phyloP scores from a whole-genome alignment of 2,797 vertebrate genomes.

The Xiphophorus birchmanni region DNA sequence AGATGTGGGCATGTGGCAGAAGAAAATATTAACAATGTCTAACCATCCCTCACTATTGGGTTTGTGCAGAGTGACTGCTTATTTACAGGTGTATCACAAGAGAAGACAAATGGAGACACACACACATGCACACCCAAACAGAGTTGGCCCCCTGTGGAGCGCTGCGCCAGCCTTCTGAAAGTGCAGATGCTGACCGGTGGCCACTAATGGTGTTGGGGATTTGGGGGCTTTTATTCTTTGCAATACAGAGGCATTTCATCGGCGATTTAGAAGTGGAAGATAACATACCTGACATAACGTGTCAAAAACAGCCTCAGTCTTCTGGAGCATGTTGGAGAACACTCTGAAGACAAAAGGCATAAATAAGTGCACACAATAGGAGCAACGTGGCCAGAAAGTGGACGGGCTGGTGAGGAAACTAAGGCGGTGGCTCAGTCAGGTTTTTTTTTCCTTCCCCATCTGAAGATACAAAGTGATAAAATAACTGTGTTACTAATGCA shows the following conservation, averaged over 20 bases:
- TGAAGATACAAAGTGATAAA: conserved; percentile 62
- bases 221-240: conserved; percentile 26
- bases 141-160: conserved; percentile 45
- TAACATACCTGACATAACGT: conserved; percentile 34
- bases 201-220: conserved; percentile 56
- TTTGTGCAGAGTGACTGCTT: conserved; percentile 50
- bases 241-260: conserved; percentile 51
- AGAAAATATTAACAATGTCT: conserved; percentile 71
- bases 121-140: conserved; percentile 27
- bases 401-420: conserved; percentile 11
- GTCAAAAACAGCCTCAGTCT: conserved; percentile 41
- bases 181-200: conserved; percentile 65
- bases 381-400: conserved; percentile 13
- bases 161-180: conserved; percentile 46
- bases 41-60: conserved; percentile 57
- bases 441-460: conserved; percentile 16
- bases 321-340: conserved; percentile 46
- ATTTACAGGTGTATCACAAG: conserved; percentile 51
- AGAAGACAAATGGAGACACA: conserved; percentile 23
- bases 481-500: conserved; percentile 29
- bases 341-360: conserved; percentile 30
- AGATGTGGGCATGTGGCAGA: conserved; percentile 52
- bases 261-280: conserved; percentile 51
- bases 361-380: conserved; percentile 21
- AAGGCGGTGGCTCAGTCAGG: conserved; percentile 33